Evolutionary conservation across 1,140 invertebrate species (phyloP).

Genomic region (Diploscapter pachys): DNA sequence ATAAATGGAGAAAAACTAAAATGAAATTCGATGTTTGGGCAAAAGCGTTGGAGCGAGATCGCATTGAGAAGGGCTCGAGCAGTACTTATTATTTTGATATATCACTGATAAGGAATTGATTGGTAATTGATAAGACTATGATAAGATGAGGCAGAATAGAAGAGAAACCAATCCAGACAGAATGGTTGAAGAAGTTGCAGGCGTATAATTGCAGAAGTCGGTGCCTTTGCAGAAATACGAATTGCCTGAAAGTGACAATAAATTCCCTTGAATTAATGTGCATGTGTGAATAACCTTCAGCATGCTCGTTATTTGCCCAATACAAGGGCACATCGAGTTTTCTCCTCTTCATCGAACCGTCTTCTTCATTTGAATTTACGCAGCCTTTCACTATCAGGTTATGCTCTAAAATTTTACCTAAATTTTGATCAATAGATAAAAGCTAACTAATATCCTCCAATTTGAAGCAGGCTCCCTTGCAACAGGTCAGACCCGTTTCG

Average conservation of each 20-base stretch:
- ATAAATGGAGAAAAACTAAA: no score
- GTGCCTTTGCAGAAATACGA: slow-evolving; percentile 41
- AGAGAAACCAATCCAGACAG: no score
- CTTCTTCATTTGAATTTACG: slow-evolving; percentile 36
- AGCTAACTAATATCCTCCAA: slow-evolving; percentile 34
- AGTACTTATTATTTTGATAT: no score
- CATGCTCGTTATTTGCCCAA: slow-evolving; percentile 36
- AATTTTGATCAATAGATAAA: not conserved
- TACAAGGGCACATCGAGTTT: slow-evolving; percentile 36
- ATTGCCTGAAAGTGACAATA: slow-evolving; percentile 25
- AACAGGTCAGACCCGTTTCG: slow-evolving; percentile 31
- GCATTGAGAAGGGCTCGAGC: no score
- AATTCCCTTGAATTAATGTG: not conserved
- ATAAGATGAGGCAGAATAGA: no score
- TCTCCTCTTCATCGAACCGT: slow-evolving; percentile 39
- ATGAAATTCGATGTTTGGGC: no score
- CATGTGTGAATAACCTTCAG: slow-evolving; percentile 27
- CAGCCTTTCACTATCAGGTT: slow-evolving; percentile 41
- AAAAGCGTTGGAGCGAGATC: no score
- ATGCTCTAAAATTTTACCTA: slow-evolving; percentile 27
- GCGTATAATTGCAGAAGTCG: slow-evolving; percentile 29
- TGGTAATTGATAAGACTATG: no score
- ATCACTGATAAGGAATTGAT: no score
- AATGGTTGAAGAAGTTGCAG: not conserved
- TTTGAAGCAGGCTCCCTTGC: slow-evolving; percentile 44